These are phyloP conservation scores for Rutilus rutilus DNA, from an alignment of 2,113 vertebrate species.

Conservation along the genomic window DNA sequence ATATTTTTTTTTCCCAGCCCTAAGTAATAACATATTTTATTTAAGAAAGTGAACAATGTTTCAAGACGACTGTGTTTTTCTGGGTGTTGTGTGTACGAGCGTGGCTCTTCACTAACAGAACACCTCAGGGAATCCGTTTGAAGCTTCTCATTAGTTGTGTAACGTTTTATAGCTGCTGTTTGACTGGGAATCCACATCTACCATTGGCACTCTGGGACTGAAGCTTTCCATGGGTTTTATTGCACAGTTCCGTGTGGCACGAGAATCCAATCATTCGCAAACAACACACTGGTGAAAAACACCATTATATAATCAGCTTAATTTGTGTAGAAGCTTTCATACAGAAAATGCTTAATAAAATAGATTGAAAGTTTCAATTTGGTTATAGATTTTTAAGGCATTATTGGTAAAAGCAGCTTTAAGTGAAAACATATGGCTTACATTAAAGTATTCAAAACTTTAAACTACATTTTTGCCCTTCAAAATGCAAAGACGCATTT, in stretches of 20 bases:
- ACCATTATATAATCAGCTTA: not conserved
- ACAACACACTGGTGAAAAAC: not conserved
- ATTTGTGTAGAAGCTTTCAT: not conserved
- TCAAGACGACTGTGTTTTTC: not conserved
- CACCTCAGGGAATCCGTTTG: slow-evolving; percentile 18
- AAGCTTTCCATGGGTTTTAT: not conserved
- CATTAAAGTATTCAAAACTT: not conserved
- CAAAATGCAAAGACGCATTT: not conserved
- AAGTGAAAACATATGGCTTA: not conserved
- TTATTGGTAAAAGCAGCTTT: not conserved
- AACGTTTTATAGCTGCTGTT: not conserved
- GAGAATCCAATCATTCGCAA: not conserved
- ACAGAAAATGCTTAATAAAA: not conserved
- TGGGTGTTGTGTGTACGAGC: not conserved
- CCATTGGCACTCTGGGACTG: not conserved
- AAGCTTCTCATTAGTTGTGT: slow-evolving; percentile 17
- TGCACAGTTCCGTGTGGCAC: not conserved
- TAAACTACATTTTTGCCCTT: no score
- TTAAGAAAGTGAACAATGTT: not conserved
- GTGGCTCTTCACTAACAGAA: slow-evolving; percentile 2
- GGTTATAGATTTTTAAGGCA: no score
- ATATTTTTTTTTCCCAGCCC: no score
- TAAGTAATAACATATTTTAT: not conserved
- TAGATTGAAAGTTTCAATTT: not conserved
- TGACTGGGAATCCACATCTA: not conserved